These are phyloP conservation scores for Azorinus chamasolen DNA, from an alignment of 2,888 invertebrate species.

Conservation along the genomic window DNA sequence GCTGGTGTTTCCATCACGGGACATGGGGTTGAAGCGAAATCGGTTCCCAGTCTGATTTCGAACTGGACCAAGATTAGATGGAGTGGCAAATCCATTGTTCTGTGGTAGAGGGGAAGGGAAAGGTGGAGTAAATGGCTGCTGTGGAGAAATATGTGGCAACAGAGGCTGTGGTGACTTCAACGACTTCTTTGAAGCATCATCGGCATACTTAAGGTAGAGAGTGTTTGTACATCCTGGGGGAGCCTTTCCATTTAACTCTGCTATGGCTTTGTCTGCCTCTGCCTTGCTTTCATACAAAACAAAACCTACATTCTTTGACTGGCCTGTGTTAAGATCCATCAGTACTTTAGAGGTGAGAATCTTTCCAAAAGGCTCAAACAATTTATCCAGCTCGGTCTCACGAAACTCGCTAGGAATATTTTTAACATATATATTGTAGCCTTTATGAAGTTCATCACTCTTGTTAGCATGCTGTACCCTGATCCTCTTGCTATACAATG, in stretches of 20 bases:
- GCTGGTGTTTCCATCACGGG: conserved; percentile 21
- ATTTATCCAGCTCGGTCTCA: conserved; percentile 93
- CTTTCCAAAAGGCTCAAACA: conserved; percentile 95
- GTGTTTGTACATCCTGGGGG: conserved; percentile 94
- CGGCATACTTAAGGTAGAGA: conserved; percentile 94
- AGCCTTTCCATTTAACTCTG: conserved; percentile 92
- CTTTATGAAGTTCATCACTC: conserved; percentile 95
- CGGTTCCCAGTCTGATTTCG: conserved; percentile 63
- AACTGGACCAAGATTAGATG: conserved; percentile 61
- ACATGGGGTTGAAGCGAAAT: conserved; percentile 71
- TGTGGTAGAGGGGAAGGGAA: conserved; percentile 33
- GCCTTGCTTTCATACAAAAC: conserved; percentile 93
- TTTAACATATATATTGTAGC: conserved; percentile 97
- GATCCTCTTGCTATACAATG: conserved; percentile 95
- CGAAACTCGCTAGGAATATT: conserved; percentile 90
- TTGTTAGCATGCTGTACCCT: conserved; percentile 98
- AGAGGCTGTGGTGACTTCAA: conserved; percentile 66
- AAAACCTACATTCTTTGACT: conserved; percentile 96
- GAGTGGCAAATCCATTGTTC: conserved; percentile 59
- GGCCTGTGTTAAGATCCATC: conserved; percentile 94
- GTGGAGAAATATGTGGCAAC: conserved; percentile 29
- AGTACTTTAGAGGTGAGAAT: conserved; percentile 97
- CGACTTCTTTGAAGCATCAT: conserved; percentile 89
- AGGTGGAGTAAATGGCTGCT: conserved; percentile 50
- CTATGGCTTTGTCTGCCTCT: conserved; percentile 96